These are phyloP conservation scores for Chloropsis hardwickii DNA, from an alignment of 2,113 vertebrate species.

Conservation along the genomic window DNA sequence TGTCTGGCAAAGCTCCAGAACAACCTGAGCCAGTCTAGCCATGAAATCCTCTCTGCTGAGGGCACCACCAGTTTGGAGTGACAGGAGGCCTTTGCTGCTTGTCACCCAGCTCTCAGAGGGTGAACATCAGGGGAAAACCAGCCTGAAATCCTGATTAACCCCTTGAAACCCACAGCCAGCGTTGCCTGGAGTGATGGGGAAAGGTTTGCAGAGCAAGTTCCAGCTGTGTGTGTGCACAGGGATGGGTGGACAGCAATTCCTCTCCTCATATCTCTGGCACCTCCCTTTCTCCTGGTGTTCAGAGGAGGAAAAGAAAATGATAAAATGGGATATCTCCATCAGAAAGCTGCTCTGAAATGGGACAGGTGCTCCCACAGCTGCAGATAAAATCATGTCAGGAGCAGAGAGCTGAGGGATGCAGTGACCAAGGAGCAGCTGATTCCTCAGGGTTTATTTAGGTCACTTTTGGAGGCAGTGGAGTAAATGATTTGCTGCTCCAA, in stretches of 20 bases:
- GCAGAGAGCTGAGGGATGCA: neutral
- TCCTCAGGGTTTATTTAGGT: neutral
- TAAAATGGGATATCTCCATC: neutral
- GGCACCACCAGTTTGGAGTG: neutral
- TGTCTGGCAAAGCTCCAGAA: neutral
- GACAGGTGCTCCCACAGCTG: neutral
- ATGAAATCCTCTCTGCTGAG: neutral
- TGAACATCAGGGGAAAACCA: accelerated
- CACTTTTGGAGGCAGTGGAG: neutral
- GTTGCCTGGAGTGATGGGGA: neutral
- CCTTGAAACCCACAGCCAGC: neutral
- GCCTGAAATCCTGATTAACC: neutral
- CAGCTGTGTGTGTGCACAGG: accelerated
- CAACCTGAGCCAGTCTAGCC: neutral
- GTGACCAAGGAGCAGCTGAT: neutral
- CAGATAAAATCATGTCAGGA: neutral
- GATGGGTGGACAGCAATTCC: neutral
- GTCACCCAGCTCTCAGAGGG: neutral
- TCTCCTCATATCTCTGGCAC: accelerated
- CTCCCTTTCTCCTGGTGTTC: neutral
- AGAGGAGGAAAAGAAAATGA: neutral
- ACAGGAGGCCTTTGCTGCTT: neutral
- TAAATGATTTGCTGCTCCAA: conserved; percentile 1
- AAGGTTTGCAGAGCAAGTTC: neutral
- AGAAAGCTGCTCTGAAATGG: neutral